Percentiles rank a stretch among this genome's conserved stretches.
phyloP scores from a whole-genome alignment of 2,797 vertebrate species.

The Peromyscus melanophrys region DNA sequence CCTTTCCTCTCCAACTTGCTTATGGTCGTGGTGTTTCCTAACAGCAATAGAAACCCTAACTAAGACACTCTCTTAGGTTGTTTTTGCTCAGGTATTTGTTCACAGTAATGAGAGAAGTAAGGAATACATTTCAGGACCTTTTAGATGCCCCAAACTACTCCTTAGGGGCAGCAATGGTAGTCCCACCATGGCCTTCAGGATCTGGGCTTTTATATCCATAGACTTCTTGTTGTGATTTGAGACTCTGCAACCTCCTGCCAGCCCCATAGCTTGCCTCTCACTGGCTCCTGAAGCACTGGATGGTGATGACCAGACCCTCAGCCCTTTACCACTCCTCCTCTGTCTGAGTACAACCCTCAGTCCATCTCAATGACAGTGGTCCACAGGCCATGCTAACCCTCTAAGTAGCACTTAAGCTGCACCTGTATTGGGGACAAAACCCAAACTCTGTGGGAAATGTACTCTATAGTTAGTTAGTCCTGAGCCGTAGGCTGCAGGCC shows the following conservation, averaged over 20 bases:
- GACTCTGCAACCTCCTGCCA: not conserved
- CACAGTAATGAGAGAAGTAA: not conserved
- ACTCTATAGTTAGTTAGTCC: not conserved
- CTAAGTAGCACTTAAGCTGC: not conserved
- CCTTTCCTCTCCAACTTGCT: not conserved
- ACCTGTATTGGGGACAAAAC: not conserved
- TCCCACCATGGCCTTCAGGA: not conserved
- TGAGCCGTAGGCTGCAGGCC: not conserved
- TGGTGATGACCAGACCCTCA: accelerated
- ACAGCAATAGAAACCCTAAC: not conserved
- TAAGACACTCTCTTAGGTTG: not conserved
- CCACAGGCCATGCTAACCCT: not conserved
- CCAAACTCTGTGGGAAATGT: not conserved
- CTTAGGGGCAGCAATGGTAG: not conserved
- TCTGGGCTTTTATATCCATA: not conserved
- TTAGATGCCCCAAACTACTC: not conserved
- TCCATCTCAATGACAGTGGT: not conserved
- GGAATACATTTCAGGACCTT: not conserved
- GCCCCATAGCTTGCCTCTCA: not conserved
- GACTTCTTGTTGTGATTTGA: not conserved
- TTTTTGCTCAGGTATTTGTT: not conserved
- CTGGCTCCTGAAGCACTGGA: not conserved
- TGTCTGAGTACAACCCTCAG: not conserved
- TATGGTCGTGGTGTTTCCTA: not conserved
- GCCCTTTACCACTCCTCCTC: not conserved